phyloP scores from a whole-genome alignment of 53 echinoderm and acorn worm genomes.

The Antedon mediterranea region DNA sequence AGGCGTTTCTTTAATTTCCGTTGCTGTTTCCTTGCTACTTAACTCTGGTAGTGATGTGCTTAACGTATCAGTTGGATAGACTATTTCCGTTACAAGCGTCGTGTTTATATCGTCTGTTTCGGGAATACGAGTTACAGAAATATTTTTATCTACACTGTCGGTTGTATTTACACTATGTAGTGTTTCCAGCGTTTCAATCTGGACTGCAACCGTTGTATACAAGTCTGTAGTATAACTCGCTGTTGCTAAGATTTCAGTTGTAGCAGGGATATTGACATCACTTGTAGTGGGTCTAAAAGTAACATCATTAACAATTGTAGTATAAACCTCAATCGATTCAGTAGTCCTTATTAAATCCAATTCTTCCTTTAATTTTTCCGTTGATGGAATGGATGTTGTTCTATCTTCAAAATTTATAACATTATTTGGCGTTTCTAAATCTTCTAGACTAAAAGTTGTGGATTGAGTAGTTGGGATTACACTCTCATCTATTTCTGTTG shows the following conservation, averaged over 20 bases:
- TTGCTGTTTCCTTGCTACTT: no score
- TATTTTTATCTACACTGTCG: no score
- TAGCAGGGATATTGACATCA: not conserved
- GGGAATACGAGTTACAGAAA: no score
- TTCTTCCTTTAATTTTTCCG: not conserved
- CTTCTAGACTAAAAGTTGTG: not conserved
- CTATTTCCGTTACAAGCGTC: no score
- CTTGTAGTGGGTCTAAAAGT: not conserved
- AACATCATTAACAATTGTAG: not conserved
- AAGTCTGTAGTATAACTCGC: not conserved
- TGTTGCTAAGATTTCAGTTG: not conserved
- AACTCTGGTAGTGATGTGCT: no score
- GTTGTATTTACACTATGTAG: no score
- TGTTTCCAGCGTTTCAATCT: no score
- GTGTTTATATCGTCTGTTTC: no score
- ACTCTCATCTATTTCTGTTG: not conserved
- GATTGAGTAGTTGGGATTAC: not conserved
- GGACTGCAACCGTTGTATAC: no score
- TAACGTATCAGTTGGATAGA: no score
- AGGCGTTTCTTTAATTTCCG: no score
- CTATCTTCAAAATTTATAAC: not conserved
- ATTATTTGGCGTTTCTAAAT: not conserved
- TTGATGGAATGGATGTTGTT: not conserved
- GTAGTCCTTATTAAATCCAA: not conserved
- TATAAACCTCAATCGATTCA: not conserved